Evolutionary conservation across 2,888 invertebrate species (phyloP), one percentile per base, ranked within the genome.

Genomic region (Xylocampa areola): DNA sequence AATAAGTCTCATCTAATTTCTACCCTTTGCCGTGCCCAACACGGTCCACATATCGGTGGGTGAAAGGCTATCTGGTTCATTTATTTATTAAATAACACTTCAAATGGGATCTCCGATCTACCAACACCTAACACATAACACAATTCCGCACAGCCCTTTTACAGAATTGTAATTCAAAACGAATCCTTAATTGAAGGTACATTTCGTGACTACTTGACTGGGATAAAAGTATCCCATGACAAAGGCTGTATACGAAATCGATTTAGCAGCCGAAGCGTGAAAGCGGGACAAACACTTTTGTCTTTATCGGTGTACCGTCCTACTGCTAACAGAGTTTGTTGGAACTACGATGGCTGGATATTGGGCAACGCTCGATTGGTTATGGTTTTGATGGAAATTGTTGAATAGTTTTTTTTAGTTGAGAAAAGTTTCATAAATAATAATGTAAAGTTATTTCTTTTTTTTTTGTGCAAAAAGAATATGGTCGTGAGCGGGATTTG

Each of bases 131-230:
- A 29, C 25, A 27, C 32, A 41, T 23, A 37, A 17, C 14, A 32
- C 27, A 61, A 32, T 32, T 62, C 13, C 11, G 14, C 11, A 35
- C 27, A 40, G 4, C 27, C 39, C 57, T 48, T 63, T 50, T 63
- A 50, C 27, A 41, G 27, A 14, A 35, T 8, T 32, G 49, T 63
- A 45, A 63, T 41, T 14, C 14, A 27, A 58, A 47, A 51, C 45
- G 41, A 11, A 41, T 45, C 6, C 30, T 17, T 58, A 47, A 51
- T 41, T 37, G 2, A 21, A 30, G 21, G 14, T 45, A 30, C 27
- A 4, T 21, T 16, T 49, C 47, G 6, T 39, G 37, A 19, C 32
- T 47, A 0, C 33, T 21, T 29, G 21, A 21, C 17, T 13, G 21
- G 14, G 4, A 51, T 27, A 40, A 39, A 37, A 50, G 30, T 23